phyloP scores from a whole-genome alignment of 2,888 invertebrate genomes.

The Sympetrum striolatum region DNA sequence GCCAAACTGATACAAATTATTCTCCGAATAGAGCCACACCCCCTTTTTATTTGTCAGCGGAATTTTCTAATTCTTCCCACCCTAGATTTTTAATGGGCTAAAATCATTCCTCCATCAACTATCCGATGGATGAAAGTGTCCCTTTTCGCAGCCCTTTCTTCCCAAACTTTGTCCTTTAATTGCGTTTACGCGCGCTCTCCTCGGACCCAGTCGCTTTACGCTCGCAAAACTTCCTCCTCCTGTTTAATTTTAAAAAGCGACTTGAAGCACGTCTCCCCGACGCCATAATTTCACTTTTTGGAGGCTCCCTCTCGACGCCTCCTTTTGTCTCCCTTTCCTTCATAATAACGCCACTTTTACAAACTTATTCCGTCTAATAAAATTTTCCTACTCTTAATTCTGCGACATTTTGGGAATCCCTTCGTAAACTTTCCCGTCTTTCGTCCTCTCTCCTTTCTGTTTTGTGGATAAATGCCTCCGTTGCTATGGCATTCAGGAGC shows the following conservation, averaged over 20 bases:
- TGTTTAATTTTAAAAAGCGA: not conserved
- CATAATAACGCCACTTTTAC: not conserved
- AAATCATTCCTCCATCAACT: too few species aligned
- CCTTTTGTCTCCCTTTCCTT: too few species aligned
- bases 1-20: too few species aligned
- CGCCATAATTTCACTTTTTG: too few species aligned
- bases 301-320: too few species aligned
- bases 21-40: too few species aligned
- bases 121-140: not conserved
- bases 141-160: not conserved
- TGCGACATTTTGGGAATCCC: not conserved
- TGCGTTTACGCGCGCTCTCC: not conserved
- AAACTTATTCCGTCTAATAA: not conserved
- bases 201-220: too few species aligned
- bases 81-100: too few species aligned
- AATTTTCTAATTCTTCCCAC: too few species aligned
- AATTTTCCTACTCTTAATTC: not conserved
- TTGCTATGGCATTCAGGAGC: not conserved
- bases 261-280: too few species aligned
- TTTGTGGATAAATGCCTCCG: not conserved
- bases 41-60: too few species aligned
- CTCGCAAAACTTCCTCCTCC: not conserved
- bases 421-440: not conserved
- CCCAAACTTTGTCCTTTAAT: not conserved
- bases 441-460: not conserved